phyloP scores from a whole-genome alignment of 2,797 vertebrate genomes.

The Aphelocoma californica region DNA sequence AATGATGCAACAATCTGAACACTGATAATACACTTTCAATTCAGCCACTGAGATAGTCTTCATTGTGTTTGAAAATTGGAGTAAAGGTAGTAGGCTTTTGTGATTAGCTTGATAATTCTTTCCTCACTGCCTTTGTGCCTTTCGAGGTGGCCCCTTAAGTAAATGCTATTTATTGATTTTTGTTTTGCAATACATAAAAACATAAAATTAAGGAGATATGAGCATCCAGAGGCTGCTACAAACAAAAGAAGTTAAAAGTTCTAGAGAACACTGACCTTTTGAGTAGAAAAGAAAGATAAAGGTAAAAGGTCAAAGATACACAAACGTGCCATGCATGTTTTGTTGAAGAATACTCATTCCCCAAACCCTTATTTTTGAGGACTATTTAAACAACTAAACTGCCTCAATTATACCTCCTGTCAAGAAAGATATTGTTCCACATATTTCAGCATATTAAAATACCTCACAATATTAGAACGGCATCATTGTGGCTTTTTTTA shows the following conservation, averaged over 20 bases:
- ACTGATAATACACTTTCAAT: background rate
- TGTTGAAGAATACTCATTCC: background rate
- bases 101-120: background rate
- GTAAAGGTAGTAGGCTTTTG: background rate
- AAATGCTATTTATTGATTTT: constrained; percentile 24
- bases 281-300: constrained; percentile 33
- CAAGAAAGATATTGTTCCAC: background rate
- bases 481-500: rapidly evolving
- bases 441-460: background rate
- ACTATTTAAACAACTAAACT: background rate
- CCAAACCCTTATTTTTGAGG: background rate
- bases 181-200: constrained; percentile 21
- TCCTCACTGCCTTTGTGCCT: background rate
- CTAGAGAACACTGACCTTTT: constrained; percentile 34
- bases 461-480: background rate
- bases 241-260: constrained; percentile 41
- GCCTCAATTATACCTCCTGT: background rate
- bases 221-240: constrained; percentile 6
- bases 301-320: constrained; percentile 46
- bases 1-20: background rate
- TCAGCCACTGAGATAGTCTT: background rate
- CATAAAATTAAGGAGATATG: constrained; percentile 16
- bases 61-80: background rate
- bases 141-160: background rate
- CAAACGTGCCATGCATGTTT: background rate